Evolutionary conservation across 1,140 invertebrate genomes (phyloP), one percentile per base, ranked within the genome.

Genomic region (Euglossa dilemma): DNA sequence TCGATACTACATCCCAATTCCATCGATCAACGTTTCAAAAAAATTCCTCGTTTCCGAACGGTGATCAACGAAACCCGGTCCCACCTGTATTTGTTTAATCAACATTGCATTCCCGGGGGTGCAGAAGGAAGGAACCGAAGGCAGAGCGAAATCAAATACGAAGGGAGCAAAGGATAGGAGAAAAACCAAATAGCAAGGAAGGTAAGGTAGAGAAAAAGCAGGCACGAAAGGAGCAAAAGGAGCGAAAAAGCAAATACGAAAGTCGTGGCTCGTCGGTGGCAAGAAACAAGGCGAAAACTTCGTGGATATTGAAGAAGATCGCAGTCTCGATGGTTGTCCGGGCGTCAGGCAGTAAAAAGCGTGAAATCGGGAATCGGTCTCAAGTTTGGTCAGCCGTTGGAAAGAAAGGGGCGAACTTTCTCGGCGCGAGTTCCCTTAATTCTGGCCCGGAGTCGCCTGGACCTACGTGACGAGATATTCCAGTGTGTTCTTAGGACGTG

Each of bases 391-490:
- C 67, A 52, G 56, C 25, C 54, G 56, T 71, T 18, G 64, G 70
- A 84, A 87, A 87, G 76, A 87, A 87, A 28, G 36, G 45, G 45
- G 12, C 70, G 28, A 76, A 85, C 70, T 85, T 83, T 52, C 70
- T 43, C n/a, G 70, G 69, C 85, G 83, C 77, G 73, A 82, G 81
- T 89, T 84, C 61, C 78, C 85, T 89, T 89, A 84, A 89, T 89
- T 89, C 82, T 64, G 64, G 36, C 81, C 77, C 76, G 73, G 80
- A 86, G 78, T 89, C 78, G 75, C 72, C 36, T 66, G 80, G 59
- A 78, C 77, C 85, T 88, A 89, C 87, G 88, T 89, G 87, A 86
- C 77, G 88, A 84, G 81, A 84, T 89, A 89, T 89, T 88, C 88
- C 84, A 20, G 16, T 69, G 75, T 85, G 78, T 85, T 88, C 78